These are phyloP conservation scores for Pemphredon lugubris DNA, from an alignment of 2,888 invertebrate genomes.

Conservation along the genomic window DNA sequence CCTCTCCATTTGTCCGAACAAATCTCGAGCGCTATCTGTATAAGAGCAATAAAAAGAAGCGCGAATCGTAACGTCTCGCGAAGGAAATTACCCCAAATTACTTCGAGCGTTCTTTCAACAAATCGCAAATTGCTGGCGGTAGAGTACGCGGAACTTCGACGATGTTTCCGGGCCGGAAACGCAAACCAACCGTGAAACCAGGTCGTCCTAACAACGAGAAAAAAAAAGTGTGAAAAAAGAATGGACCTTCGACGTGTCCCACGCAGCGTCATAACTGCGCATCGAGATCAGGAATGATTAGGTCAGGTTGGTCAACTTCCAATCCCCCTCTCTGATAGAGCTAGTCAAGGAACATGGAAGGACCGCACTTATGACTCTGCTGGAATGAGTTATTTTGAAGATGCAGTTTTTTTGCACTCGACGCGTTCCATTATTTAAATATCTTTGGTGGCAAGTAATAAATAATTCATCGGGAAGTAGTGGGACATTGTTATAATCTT, in stretches of 20 bases:
- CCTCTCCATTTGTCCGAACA: no score
- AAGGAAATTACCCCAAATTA: neutral
- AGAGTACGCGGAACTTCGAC: slow-evolving; percentile 55
- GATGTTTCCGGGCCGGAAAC: slow-evolving; percentile 76
- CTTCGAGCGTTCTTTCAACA: neutral
- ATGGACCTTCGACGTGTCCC: slow-evolving; percentile 22
- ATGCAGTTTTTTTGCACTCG: no score
- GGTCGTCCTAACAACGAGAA: slow-evolving; percentile 71
- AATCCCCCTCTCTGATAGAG: neutral
- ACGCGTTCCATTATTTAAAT: no score
- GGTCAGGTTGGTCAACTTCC: neutral
- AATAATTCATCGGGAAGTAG: no score
- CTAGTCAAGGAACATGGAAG: no score
- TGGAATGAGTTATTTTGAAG: no score
- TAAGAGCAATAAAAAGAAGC: neutral
- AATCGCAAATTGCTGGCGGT: slow-evolving; percentile 37
- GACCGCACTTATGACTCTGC: no score
- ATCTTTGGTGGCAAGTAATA: no score
- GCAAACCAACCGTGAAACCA: slow-evolving; percentile 79
- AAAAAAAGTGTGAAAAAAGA: slow-evolving; percentile 40
- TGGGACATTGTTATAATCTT: no score
- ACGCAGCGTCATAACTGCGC: slow-evolving; percentile 37
- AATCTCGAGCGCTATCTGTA: neutral
- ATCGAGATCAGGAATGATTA: slow-evolving; percentile 4
- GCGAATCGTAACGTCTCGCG: neutral